Evolutionary conservation across 2,113 vertebrate genomes (phyloP).

Genomic region (Hyla sarda): DNA sequence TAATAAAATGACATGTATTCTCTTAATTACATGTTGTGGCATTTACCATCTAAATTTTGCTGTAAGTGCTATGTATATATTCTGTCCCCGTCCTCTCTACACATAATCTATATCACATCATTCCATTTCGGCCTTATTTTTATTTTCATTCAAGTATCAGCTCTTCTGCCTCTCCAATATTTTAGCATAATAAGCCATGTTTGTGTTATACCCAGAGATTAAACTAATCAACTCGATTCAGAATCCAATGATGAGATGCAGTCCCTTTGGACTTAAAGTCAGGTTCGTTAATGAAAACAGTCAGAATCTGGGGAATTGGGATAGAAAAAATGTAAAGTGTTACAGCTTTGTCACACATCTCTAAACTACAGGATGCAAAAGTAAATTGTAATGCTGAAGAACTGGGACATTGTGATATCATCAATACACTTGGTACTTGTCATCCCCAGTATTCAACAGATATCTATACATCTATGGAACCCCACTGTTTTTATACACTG

Average conservation of each 20-base stretch:
- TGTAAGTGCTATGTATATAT: background rate
- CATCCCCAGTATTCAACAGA: background rate
- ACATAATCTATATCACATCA: background rate
- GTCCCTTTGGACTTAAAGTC: slow-evolving; percentile 38
- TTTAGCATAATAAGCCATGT: slow-evolving; percentile 31
- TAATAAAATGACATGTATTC: background rate
- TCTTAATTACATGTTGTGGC: background rate
- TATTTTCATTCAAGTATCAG: background rate
- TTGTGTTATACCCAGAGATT: slow-evolving; percentile 43
- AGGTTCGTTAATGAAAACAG: slow-evolving; percentile 50
- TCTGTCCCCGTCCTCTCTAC: background rate
- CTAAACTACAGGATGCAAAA: slow-evolving; percentile 22
- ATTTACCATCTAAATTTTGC: no score
- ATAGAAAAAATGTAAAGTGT: slow-evolving; percentile 35
- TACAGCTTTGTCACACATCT: slow-evolving; percentile 30
- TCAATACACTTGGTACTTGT: slow-evolving; percentile 22
- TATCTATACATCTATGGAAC: background rate
- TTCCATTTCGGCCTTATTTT: background rate
- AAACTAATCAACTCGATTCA: slow-evolving; percentile 51
- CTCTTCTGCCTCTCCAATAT: background rate
- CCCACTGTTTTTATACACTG: background rate
- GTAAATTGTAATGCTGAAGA: slow-evolving; percentile 37
- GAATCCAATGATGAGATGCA: slow-evolving; percentile 48
- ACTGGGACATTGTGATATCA: slow-evolving; percentile 72
- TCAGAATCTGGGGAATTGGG: slow-evolving; percentile 36